phyloP scores from a whole-genome alignment of 1,140 invertebrate genomes.

The Drosophila oshimai region DNA sequence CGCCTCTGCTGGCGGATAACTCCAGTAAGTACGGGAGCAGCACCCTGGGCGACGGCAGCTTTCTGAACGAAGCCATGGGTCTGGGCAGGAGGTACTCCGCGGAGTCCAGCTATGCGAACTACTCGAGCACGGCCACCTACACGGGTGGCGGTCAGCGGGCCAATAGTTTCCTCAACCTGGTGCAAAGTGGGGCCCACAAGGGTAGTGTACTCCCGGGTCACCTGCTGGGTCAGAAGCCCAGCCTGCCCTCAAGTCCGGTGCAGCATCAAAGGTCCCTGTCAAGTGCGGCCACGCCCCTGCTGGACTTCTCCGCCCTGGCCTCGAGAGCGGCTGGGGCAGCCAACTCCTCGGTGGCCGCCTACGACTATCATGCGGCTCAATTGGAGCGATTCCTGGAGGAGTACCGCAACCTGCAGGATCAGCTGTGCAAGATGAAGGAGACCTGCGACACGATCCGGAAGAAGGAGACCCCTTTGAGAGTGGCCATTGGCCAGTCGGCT shows the following conservation, averaged over 20 bases:
- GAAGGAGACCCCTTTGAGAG: conserved; percentile 83
- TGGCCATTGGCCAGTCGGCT: conserved; percentile 74
- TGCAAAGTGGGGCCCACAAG: conserved; percentile 71
- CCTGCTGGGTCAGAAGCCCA: conserved; percentile 48
- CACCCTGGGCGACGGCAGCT: conserved; percentile 72
- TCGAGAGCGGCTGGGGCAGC: conserved; percentile 56
- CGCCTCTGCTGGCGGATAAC: conserved; percentile 85
- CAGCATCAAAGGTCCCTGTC: conserved; percentile 78
- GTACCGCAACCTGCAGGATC: conserved; percentile 89
- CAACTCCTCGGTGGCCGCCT: conserved; percentile 84
- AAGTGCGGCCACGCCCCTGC: conserved; percentile 75
- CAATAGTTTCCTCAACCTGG: conserved; percentile 79
- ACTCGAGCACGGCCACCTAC: conserved; percentile 67
- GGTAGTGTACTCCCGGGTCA: conserved; percentile 30
- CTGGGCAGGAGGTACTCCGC: conserved; percentile 73
- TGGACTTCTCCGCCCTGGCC: conserved; percentile 71
- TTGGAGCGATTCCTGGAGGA: conserved; percentile 90
- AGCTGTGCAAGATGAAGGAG: conserved; percentile 90
- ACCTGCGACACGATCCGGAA: conserved; percentile 87
- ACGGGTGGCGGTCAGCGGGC: conserved; percentile 70
- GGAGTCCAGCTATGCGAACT: conserved; percentile 76
- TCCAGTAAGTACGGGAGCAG: conserved; percentile 82
- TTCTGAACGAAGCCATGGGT: conserved; percentile 75
- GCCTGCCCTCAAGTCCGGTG: conserved; percentile 74
- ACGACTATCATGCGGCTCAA: conserved; percentile 90